These are phyloP conservation scores for Drosophila lacicola DNA, from an alignment of 2,888 invertebrate species.

Conservation along the genomic window DNA sequence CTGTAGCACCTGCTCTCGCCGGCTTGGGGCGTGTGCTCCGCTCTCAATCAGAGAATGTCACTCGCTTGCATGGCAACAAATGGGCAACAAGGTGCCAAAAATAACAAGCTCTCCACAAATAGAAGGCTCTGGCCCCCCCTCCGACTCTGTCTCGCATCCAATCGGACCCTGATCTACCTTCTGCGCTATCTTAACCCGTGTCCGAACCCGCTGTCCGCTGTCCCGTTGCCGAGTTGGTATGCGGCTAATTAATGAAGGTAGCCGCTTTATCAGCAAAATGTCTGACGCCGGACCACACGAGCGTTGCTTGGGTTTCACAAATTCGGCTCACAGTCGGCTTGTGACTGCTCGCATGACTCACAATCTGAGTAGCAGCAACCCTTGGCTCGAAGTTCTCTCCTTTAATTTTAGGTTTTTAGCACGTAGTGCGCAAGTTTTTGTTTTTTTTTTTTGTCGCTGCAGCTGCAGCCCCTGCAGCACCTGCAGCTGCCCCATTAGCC, in stretches of 20 bases:
- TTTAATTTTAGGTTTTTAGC: conserved; percentile 33
- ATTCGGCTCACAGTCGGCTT: not conserved
- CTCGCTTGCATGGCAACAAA: conserved; percentile 45
- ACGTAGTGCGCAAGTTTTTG: conserved; percentile 48
- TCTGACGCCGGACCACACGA: conserved; percentile 64
- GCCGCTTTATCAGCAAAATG: conserved; percentile 48
- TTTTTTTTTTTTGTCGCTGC: not conserved
- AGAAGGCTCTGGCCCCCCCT: not conserved
- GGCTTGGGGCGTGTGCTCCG: conserved; percentile 45
- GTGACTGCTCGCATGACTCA: conserved; percentile 41
- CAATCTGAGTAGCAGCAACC: conserved; percentile 39
- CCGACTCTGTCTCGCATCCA: too few relatives aligned
- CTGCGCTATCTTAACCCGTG: conserved; percentile 4
- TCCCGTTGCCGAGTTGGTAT: conserved; percentile 38
- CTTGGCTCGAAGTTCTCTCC: conserved; percentile 11
- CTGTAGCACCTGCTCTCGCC: conserved; percentile 55
- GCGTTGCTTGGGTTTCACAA: conserved; percentile 5
- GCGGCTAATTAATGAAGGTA: conserved; percentile 79
- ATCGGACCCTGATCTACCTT: not conserved
- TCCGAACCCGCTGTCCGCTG: not conserved
- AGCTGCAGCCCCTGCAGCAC: conserved; percentile 38
- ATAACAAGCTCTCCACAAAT: conserved; percentile 13
- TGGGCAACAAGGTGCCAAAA: conserved; percentile 67
- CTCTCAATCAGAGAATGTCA: conserved; percentile 77
- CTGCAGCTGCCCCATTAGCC: conserved; percentile 66